These are phyloP conservation scores for Cecropterus lyciades DNA, from an alignment of 1,140 invertebrate species.

Conservation along the genomic window DNA sequence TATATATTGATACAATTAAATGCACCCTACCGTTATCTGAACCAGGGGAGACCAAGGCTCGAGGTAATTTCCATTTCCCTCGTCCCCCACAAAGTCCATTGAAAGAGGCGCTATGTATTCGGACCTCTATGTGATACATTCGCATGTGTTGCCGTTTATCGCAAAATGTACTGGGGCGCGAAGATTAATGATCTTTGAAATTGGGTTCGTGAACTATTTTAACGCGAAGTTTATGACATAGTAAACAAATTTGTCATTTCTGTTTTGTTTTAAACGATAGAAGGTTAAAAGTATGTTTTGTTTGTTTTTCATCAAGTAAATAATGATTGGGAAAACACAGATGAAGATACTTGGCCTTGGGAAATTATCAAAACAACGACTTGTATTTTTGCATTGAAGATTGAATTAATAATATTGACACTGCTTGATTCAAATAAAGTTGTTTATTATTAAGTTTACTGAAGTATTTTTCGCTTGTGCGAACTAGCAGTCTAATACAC, in stretches of 20 bases:
- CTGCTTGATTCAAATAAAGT: too few relatives aligned
- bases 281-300: neutral
- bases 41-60: conserved; percentile 19
- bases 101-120: too few relatives aligned
- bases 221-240: neutral
- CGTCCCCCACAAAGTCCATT: conserved; percentile 29
- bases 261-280: neutral
- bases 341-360: too few relatives aligned
- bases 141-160: conserved; percentile 27
- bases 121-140: too few relatives aligned
- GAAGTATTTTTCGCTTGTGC: too few relatives aligned
- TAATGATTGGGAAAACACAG: too few relatives aligned
- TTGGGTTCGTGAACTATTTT: conserved; percentile 37
- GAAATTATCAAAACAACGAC: too few relatives aligned
- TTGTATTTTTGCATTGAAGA: too few relatives aligned
- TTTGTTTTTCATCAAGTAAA: too few relatives aligned
- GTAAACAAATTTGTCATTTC: neutral
- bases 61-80: conserved; percentile 51
- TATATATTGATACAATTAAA: conserved; percentile 53
- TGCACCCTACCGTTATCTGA: conserved; percentile 33
- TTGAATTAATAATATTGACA: too few relatives aligned
- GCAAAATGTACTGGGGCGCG: conserved; percentile 38
- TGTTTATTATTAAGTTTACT: too few relatives aligned
- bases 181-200: conserved; percentile 59
- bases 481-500: too few relatives aligned